Evolutionary conservation across 1,140 invertebrate species (phyloP), one percentile per base, ranked within the genome.

Genomic region (Steinernema feltiae): DNA sequence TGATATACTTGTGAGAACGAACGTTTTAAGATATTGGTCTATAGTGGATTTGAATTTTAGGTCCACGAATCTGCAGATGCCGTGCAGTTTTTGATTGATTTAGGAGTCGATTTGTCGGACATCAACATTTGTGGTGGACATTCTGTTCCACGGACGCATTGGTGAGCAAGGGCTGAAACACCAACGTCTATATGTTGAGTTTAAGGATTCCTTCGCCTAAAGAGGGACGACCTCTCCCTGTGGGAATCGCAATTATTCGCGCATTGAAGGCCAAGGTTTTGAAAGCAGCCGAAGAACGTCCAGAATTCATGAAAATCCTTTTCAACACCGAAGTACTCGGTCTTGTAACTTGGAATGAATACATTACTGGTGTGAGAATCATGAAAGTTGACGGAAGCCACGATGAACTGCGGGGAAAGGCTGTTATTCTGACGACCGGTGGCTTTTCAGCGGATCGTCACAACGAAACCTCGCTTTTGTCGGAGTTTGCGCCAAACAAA

Each of bases 121-220:
- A 77, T 87, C 29, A 87, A 87, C 73, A 71, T 87, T 32, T 86
- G 87, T 71, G 86, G 86, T 1, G 86, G 86, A 32, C 86, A 87
- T 75, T 83, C 82, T 29, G 82, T 86, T 1, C 84, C 83, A 18
- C 73, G 86, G 72, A 87, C 86, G 1, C 86, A 87, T 75, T 86
- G 86, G 78, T 85, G 48, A 32, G 1, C 70, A 18, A 7, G n/a
- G n/a, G n/a, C n/a, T 12, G 15, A 46, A 18, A 12, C 1, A 73
- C n/a, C 12, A 69, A 63, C 31, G 27, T 76, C 29, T 48, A 29
- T 46, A 79, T 24, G n/a, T 76, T 76, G n/a, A 7, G 1, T 79
- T 84, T 27, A 31, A 83, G 82, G 82, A 77, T 87, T 53, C 84
- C 83, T 32, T 83, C 83, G 18, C 83, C 84, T 12, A 83, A 84